These are phyloP conservation scores for Lysiphlebus fabarum DNA, from an alignment of 1,140 invertebrate species.

Conservation along the genomic window DNA sequence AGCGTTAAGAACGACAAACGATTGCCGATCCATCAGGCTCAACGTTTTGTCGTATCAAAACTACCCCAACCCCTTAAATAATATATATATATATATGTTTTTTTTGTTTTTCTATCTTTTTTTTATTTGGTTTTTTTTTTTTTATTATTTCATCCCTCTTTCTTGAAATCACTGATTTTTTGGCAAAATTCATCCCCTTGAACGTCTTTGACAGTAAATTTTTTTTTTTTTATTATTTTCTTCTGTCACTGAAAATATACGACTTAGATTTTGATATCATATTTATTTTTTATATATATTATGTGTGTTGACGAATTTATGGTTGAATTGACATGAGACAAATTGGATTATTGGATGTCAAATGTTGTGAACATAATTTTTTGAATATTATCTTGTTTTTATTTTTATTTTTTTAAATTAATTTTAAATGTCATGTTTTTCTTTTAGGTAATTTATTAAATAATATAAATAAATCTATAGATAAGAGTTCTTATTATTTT, in stretches of 20 bases:
- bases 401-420: no score
- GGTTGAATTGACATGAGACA: slow-evolving; percentile 4
- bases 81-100: slow-evolving; percentile 2
- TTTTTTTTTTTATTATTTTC: slow-evolving; percentile 29
- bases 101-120: slow-evolving; percentile 1
- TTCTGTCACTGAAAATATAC: background rate
- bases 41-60: slow-evolving; percentile 39
- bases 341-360: slow-evolving; percentile 20
- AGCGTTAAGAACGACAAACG: slow-evolving; percentile 55
- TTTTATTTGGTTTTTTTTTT: slow-evolving; percentile 18
- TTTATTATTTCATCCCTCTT: slow-evolving; percentile 24
- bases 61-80: slow-evolving; percentile 20
- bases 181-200: background rate
- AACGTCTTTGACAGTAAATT: slow-evolving; percentile 14
- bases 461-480: no score
- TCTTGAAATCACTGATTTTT: background rate
- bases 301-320: slow-evolving; percentile 7
- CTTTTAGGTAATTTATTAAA: no score
- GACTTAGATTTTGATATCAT: slow-evolving; percentile 6
- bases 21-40: slow-evolving; percentile 55
- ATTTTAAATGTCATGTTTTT: background rate
- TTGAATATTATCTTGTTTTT: slow-evolving; percentile 27
- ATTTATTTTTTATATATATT: background rate
- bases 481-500: slow-evolving; percentile 4
- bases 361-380: background rate